Evolutionary conservation across 2,888 invertebrate species (phyloP).

Genomic region (Cephalotes varians): DNA sequence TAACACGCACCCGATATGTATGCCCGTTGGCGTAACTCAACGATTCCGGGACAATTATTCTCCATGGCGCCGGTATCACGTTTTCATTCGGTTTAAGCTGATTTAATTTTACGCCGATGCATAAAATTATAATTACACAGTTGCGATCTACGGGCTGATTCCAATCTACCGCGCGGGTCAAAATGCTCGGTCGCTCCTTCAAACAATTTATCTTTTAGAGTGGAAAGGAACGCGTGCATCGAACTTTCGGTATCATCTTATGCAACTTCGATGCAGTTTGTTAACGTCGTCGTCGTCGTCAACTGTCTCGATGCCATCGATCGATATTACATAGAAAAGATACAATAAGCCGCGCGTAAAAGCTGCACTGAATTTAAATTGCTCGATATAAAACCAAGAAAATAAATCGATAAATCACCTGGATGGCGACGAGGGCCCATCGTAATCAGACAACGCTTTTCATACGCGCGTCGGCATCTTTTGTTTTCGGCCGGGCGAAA

Average conservation of each 20-base stretch:
- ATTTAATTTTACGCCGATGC: conserved; percentile 53
- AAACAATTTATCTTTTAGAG: conserved; percentile 19
- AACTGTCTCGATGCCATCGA: neutral
- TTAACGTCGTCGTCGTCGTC: conserved; percentile 17
- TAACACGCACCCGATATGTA: conserved; percentile 28
- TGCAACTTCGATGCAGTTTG: conserved; percentile 35
- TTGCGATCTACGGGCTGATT: conserved; percentile 14
- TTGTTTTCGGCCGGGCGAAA: conserved; percentile 59
- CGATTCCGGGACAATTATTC: conserved; percentile 51
- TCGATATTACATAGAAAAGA: conserved; percentile 12
- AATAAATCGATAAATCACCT: conserved; percentile 59
- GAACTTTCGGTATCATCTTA: conserved; percentile 12
- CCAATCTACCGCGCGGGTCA: conserved; percentile 10
- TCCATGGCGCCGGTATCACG: conserved; percentile 36
- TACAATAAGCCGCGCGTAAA: conserved; percentile 10
- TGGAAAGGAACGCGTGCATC: conserved; percentile 18
- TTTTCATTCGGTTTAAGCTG: conserved; percentile 55
- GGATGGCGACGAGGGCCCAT: conserved; percentile 8
- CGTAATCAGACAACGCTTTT: conserved; percentile 32
- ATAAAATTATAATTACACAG: conserved; percentile 52
- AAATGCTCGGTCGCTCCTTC: neutral
- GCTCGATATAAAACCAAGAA: conserved; percentile 1
- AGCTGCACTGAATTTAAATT: conserved; percentile 31
- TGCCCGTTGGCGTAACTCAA: conserved; percentile 30
- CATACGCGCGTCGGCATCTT: conserved; percentile 6